Base-by-base conservation (phyloP, 2,888 invertebrate genomes). In the Neoaliturus tenellus region DNA sequence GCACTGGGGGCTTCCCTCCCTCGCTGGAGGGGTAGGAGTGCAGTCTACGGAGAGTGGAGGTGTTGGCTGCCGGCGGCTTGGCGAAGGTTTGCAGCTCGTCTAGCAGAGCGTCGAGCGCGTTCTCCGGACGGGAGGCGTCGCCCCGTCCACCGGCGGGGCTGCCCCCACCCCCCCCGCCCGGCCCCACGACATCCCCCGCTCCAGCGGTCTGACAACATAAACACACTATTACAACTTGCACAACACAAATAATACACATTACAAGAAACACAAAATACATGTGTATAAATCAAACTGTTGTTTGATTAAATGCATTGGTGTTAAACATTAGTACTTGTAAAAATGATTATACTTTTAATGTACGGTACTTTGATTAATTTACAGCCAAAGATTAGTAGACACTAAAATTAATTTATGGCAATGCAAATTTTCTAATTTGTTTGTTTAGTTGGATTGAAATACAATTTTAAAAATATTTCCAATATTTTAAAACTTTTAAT, bases 41-140 rank as follows among this genome's bases (percentile, higher is more conserved):
- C 87, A 97, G 92, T 62, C 97, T 93, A 20, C 96, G 93, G 87
- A 96, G 91, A 20, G 95, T 86, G 33, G 83, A 55, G 51, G 82
- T 75, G 85, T 44, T 81, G 86, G 81, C 83, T 67, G 87, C 67
- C 85, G 86, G 83, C 86, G 97, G 97, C 90, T 95, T 95, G 82
- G 97, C 95, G 91, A 97, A 97, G 41, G 97, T 97, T 91, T 97
- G 97, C 87, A 97, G 93, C 91, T 98, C 97, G 91, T 97, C 97
- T 96, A 98, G 92, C 95, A 98, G 92, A 94, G 97, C 97, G 95
- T 98, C 98, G 96, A 98, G 97, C 94, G 97, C 97, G 95, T 97
- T 98, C 95, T 97, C 97, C 93, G 96, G 93, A 92, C 95, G 94
- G 86, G 86, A 25, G 87, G 82, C 71, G 87, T 90, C 90, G 87